A percentile compares a stretch with the other conserved stretches of the same genome.
phyloP scores from a whole-genome alignment of 30 jellyfish, hydroid and myxozoan species.

The Morbakka virulenta region DNA sequence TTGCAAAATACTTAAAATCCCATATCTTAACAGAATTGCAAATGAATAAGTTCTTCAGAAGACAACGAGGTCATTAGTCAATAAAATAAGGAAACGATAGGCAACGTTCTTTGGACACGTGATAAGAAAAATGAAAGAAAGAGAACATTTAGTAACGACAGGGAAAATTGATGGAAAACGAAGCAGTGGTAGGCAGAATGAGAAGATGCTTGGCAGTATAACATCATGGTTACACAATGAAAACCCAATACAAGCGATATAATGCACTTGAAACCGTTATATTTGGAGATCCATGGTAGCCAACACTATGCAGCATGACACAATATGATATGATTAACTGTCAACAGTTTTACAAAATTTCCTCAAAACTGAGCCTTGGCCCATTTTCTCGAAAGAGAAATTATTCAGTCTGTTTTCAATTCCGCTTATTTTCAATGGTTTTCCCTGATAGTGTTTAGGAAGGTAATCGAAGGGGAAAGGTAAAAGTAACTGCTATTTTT shows the following conservation, averaged over 20 bases:
- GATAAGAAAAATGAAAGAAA: neutral
- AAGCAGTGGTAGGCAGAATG: neutral
- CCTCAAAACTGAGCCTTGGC: too few relatives aligned
- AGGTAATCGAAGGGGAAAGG: too few relatives aligned
- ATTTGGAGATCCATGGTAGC: neutral
- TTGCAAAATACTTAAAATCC: slow-evolving; percentile 1
- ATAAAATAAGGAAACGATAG: neutral
- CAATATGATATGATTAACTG: too few relatives aligned
- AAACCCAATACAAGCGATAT: neutral
- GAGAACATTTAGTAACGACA: neutral
- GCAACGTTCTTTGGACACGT: slow-evolving; percentile 9
- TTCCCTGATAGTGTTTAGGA: too few relatives aligned
- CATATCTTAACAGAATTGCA: slow-evolving; percentile 24
- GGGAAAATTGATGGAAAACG: slow-evolving; percentile 25
- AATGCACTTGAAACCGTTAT: neutral
- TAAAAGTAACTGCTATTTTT: too few relatives aligned
- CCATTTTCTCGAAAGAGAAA: too few relatives aligned
- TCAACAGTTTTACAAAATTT: too few relatives aligned
- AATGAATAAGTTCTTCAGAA: neutral
- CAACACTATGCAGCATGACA: too few relatives aligned
- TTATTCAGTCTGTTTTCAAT: too few relatives aligned
- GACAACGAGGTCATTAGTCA: neutral
- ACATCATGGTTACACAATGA: neutral
- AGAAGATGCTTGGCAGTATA: neutral
- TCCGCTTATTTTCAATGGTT: too few relatives aligned